Evolutionary conservation across 2,797 vertebrate species (phyloP).

Genomic region (Nothura maculosa): DNA sequence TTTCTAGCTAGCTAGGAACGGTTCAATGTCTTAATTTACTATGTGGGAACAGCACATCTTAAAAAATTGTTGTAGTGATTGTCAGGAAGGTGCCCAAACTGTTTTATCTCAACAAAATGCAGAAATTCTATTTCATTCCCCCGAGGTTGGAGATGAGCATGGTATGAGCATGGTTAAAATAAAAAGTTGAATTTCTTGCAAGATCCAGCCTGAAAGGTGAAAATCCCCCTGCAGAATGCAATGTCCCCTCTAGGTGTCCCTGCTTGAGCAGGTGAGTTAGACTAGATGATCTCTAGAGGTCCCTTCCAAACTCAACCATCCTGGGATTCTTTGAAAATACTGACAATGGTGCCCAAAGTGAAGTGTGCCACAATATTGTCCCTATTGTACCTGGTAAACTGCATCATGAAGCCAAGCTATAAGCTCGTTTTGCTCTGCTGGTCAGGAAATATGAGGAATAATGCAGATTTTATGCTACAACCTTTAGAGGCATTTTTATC

Average conservation of each 20-base stretch:
- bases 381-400: neutral
- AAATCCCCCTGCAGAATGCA: neutral
- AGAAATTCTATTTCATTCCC: neutral
- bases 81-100: neutral
- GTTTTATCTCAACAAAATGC: neutral
- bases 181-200: neutral
- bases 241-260: no score
- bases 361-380: neutral
- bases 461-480: neutral
- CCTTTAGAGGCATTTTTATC: neutral
- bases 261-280: no score
- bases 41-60: rapidly evolving
- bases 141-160: rapidly evolving
- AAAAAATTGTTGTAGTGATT: neutral
- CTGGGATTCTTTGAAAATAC: neutral
- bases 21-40: neutral
- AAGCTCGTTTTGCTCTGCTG: neutral
- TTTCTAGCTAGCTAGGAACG: neutral
- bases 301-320: no score
- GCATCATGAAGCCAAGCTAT: neutral
- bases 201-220: neutral
- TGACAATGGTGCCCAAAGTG: neutral
- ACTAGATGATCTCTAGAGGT: no score
- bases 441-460: neutral
- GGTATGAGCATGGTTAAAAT: neutral